Base-by-base conservation (phyloP, 2,797 vertebrate genomes). In the Epinephelus coioides region DNA sequence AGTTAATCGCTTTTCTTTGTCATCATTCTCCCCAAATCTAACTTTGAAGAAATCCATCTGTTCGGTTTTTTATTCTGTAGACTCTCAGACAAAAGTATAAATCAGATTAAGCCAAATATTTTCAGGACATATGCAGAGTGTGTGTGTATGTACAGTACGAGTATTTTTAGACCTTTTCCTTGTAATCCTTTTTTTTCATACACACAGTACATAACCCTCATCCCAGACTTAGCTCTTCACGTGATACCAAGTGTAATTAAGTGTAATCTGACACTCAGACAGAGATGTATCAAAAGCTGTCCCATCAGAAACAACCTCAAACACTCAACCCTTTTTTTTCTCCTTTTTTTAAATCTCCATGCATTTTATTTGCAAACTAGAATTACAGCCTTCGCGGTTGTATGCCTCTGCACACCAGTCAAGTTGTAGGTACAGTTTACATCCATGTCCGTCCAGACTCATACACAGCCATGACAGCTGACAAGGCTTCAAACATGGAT, bases 21-120 rank as follows among this genome's bases (percentile, higher is more conserved):
- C 75, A 81, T 73, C 68, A 55, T 67, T 63, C 65, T 70, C n/a
- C 56, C 19, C 6, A 51, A 79, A 54, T 80, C 30, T 44, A 55
- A 82, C 82, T 88, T 87, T 86, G 81, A 91, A 90, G 70, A 23
- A 17, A n/a, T 69, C 83, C 79, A 85, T 91, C 83, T 90, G 82
- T 79, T 77, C 11, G 0, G 12, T 67, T 67, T 18, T 30, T 25
- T 63, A 76, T 27, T 67, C 69, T 61, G 17, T 60, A 72, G 62
- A 40, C 68, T 25, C 13, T 50, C 63, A 73, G 76, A 82, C 38
- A 78, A 49, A 78, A 65, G 34, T 77, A 66, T 43, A 71, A 30
- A 79, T 79, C 61, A 55, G 64, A 72, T 61, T 69, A 53, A 61
- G 56, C 2, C 12, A 38, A 47, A 68, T 27, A 19, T 76, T 69